Evolutionary conservation across 1,140 invertebrate genomes (phyloP), one percentile per base, ranked within the genome.

Genomic region (Globodera rostochiensis): DNA sequence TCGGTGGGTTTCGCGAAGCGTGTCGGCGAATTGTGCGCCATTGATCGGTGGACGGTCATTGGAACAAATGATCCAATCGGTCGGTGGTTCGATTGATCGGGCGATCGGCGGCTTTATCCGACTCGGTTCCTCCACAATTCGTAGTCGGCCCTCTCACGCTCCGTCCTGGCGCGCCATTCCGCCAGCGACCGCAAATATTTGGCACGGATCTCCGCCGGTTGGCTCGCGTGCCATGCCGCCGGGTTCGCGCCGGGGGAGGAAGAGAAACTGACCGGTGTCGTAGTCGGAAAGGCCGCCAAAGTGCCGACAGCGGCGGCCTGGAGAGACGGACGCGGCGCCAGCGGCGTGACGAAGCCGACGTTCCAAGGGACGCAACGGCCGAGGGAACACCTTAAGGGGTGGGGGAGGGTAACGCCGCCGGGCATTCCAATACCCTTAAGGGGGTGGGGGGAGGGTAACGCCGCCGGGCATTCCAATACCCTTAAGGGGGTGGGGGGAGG

Each of bases 321-420:
- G 9, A 84, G 49, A 45, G 80, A 6, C n/a, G 82, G 82, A 57
- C 80, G 83, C 45, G 82, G 82, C 7, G 82, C 53, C 53, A 84
- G 70, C 21, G 82, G 82, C 64, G 82, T 64, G 19, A 74, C 82
- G 11, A 69, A 75, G 13, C 85, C 84, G 49, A 81, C 19, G 57
- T 81, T 86, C 88, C 88, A 89, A 15, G 88, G 87, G 15, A 89
- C 86, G 80, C 88, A 89, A 74, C 88, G 83, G 73, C 88, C 88
- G 6, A 87, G 82, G 15, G 49, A 77, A 76, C 71, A 74, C 78
- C 67, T 80, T 19, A 11, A 46, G 60, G 77, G 69, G 36, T 13
- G 25, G 46, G 0, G 60, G 19, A 25, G 25, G 25, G 25, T 25
- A 25, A 25, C 25, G 25, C 25, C 25, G 25, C 25, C 25, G 25